Evolutionary conservation across 2,797 vertebrate genomes (phyloP), one percentile per base, ranked within the genome.

Genomic region (Oreochromis mossambicus): DNA sequence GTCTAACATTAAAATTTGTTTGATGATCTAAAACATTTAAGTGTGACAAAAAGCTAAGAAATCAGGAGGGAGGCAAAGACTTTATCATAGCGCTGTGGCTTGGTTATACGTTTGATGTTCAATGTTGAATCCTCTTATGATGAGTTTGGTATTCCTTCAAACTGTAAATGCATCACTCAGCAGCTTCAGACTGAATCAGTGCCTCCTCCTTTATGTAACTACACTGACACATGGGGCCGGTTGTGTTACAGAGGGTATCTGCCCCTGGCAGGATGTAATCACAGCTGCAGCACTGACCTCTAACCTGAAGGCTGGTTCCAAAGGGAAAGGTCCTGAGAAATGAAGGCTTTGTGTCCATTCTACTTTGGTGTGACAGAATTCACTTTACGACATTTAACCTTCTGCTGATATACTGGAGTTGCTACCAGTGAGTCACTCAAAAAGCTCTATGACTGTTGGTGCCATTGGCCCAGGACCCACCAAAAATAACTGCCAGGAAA

Each of bases 401-500:
- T 58, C 48, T 63, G 10, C 17, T 2, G 8, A 48, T 8, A 26
- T 9, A 61, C 10, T 68, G 73, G 13, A 66, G 56, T 36, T 2
- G 2, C 32, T n/a, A 70, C 11, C 51, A 79, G 11, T 29, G 2
- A 56, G 41, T 12, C n/a, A 66, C 32, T 24, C 19, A 58, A 34
- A 68, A 83, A 36, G 21, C 24, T 78, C 52, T 11, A 13, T 75
- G 36, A 55, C n/a, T 78, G 41, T 32, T 41, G 8, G 34, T 41
- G 21, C n/a, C 6, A 19, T 50, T 78, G 73, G 75, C 51, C 46
- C 17, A 11, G 73, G 50, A 83, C 46, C 70, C 34, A 68, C 63
- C 86, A 78, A 76, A 90, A 77, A 83, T 54, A 83, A 73, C 76
- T 80, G 48, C 76, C 77, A 85, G 52, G 56, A 46, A 52, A 84